Percentiles rank a stretch among this genome's conserved stretches.
phyloP scores from a whole-genome alignment of 2,888 invertebrate species.

The Oxycera nigricornis region DNA sequence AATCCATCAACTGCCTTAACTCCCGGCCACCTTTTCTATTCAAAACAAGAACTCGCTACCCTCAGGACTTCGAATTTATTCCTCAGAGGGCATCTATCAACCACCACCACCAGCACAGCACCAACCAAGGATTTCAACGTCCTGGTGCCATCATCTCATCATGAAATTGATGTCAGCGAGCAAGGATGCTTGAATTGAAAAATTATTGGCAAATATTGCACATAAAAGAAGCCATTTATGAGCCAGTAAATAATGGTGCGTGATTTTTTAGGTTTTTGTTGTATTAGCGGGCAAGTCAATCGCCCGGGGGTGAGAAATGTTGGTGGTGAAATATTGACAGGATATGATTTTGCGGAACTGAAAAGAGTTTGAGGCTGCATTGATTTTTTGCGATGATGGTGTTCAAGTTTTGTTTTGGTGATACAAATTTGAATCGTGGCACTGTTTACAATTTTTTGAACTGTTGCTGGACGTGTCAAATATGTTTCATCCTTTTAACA shows the following conservation, averaged over 20 bases:
- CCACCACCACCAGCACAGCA: background rate
- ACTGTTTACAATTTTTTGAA: too few relatives aligned
- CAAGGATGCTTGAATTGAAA: background rate
- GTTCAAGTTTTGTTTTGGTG: too few relatives aligned
- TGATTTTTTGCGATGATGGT: too few relatives aligned
- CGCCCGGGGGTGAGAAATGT: background rate
- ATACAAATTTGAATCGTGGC: too few relatives aligned
- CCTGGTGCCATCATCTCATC: background rate
- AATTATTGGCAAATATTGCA: background rate
- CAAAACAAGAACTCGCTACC: background rate
- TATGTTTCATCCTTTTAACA: too few relatives aligned
- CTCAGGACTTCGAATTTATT: background rate
- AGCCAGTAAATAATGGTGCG: conserved; percentile 2
- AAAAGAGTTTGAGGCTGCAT: too few relatives aligned
- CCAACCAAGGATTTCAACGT: background rate
- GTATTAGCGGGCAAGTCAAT: background rate
- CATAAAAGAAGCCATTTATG: conserved; percentile 6
- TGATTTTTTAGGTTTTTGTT: background rate
- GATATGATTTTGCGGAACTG: background rate
- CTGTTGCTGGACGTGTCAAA: too few relatives aligned
- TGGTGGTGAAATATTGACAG: background rate
- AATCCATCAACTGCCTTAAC: background rate
- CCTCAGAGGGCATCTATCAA: background rate
- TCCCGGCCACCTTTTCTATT: background rate
- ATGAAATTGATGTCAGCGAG: background rate